phyloP scores from a whole-genome alignment of 2,797 vertebrate genomes.

The Pitangus sulphuratus region DNA sequence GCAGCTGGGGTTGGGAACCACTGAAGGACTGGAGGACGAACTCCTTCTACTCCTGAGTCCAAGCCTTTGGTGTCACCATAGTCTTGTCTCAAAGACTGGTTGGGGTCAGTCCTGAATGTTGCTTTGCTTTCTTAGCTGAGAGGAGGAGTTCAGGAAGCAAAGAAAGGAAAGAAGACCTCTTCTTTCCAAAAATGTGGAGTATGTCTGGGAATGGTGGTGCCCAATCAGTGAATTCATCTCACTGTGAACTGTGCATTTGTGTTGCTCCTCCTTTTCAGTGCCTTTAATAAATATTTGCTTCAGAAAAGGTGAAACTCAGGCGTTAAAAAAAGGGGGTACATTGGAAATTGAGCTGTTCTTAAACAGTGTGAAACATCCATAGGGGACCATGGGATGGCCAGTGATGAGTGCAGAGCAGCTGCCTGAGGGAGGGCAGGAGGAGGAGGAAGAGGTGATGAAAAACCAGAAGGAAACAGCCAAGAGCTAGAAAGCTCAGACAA shows the following conservation, averaged over 20 bases:
- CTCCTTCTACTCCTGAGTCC: fast-evolving
- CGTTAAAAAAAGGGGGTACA: background rate
- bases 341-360: background rate
- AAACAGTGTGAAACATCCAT: background rate
- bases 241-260: background rate
- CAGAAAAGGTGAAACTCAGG: background rate
- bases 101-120: background rate
- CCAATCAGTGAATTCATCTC: background rate
- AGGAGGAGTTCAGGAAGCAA: background rate
- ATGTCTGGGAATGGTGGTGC: background rate
- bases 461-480: background rate
- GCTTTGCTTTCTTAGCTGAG: background rate
- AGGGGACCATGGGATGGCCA: background rate
- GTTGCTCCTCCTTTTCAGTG: background rate
- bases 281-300: background rate
- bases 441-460: background rate
- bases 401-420: background rate
- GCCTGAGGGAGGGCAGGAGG: background rate
- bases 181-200: background rate
- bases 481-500: background rate
- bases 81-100: background rate
- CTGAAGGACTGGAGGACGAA: background rate
- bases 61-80: background rate
- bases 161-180: background rate
- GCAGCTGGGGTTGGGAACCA: background rate